These are phyloP conservation scores for Brachionus sp. DNA, from an alignment of 1,140 invertebrate species.

Conservation along the genomic window DNA sequence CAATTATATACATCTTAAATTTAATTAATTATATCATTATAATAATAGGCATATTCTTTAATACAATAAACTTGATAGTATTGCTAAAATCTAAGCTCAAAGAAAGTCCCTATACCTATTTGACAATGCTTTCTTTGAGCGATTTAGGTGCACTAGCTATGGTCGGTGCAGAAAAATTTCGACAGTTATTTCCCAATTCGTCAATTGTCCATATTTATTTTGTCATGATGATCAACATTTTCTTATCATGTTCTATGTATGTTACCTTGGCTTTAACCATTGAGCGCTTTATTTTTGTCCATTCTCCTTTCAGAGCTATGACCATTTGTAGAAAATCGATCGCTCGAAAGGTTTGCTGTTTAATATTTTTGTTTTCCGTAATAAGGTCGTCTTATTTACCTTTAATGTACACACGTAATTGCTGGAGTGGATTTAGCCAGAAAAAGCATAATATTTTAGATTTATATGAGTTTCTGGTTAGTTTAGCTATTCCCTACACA, in stretches of 20 bases:
- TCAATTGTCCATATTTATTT: slow-evolving; percentile 20
- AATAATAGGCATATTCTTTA: slow-evolving; percentile 28
- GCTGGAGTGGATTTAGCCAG: slow-evolving; percentile 26
- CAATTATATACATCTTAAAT: background rate
- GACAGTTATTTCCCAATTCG: background rate
- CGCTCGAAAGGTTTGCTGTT: background rate
- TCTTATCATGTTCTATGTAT: slow-evolving; percentile 44
- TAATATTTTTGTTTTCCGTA: slow-evolving; percentile 36
- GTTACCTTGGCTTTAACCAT: slow-evolving; percentile 26
- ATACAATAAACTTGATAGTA: slow-evolving; percentile 32
- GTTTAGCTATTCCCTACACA: slow-evolving; percentile 10
- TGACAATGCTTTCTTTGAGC: slow-evolving; percentile 16
- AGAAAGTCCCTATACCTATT: slow-evolving; percentile 39
- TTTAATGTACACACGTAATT: slow-evolving; percentile 25
- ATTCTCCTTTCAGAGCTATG: slow-evolving; percentile 38
- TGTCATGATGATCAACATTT: slow-evolving; percentile 34
- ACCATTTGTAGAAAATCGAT: slow-evolving; percentile 26
- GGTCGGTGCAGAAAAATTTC: slow-evolving; percentile 13
- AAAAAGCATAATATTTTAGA: slow-evolving; percentile 24
- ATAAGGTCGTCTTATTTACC: background rate
- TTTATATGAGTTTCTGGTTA: slow-evolving; percentile 26
- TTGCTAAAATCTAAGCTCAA: slow-evolving; percentile 32
- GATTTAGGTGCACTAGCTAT: slow-evolving; percentile 22
- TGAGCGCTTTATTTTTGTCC: slow-evolving; percentile 39
- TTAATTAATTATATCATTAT: slow-evolving; percentile 36